These are phyloP conservation scores for Tortricodes alternella DNA, from an alignment of 2,888 invertebrate genomes.

Conservation along the genomic window DNA sequence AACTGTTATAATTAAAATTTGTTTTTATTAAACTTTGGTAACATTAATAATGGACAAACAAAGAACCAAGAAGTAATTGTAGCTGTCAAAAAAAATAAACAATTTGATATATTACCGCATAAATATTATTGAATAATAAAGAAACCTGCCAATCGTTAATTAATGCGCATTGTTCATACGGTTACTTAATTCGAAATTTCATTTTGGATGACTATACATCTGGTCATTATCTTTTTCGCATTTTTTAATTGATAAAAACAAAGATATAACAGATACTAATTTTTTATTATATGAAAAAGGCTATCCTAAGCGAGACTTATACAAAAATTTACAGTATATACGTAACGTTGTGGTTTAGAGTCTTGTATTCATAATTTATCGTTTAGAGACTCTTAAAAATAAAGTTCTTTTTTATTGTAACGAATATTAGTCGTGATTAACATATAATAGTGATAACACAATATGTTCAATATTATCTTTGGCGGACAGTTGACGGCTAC, in stretches of 20 bases:
- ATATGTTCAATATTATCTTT: slow-evolving; percentile 41
- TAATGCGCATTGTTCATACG: slow-evolving; percentile 28
- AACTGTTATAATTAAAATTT: too few relatives aligned
- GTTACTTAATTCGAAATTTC: slow-evolving; percentile 12
- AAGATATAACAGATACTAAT: background rate
- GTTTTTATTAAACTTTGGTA: too few relatives aligned
- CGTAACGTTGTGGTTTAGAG: too few relatives aligned
- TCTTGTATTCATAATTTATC: too few relatives aligned
- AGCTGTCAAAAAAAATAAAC: background rate
- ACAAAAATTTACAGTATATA: too few relatives aligned
- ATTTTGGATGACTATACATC: slow-evolving; percentile 15
- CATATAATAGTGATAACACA: background rate
- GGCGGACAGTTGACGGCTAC: slow-evolving; percentile 54
- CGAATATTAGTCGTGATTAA: background rate
- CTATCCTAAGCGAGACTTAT: too few relatives aligned
- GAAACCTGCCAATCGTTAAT: slow-evolving; percentile 4
- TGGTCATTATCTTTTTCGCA: background rate
- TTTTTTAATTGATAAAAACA: background rate
- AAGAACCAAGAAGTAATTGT: background rate
- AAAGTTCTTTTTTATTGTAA: too few relatives aligned
- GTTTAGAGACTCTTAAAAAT: too few relatives aligned
- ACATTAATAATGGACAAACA: background rate
- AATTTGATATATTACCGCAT: background rate
- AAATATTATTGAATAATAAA: background rate
- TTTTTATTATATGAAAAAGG: background rate